Evolutionary conservation across 2,888 invertebrate genomes (phyloP).

Genomic region (Drosophila prostipennis): DNA sequence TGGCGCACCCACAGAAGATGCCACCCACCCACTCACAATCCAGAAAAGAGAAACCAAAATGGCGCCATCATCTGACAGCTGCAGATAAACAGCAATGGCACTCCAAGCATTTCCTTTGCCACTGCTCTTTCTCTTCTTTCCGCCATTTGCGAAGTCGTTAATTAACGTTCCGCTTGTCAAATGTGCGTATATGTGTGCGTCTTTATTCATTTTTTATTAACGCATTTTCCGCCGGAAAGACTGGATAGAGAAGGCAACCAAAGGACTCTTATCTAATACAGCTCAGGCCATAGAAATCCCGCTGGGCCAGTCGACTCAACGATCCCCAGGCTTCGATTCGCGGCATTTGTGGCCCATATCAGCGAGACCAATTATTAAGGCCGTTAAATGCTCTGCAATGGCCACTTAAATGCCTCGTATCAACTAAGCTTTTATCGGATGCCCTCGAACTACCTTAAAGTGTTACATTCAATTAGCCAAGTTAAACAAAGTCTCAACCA

Average conservation of each 20-base stretch:
- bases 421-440: background rate
- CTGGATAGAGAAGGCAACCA: background rate
- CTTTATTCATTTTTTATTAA: conserved; percentile 50
- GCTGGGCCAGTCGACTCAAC: conserved; percentile 56
- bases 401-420: conserved; percentile 9
- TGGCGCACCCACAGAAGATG: conserved; percentile 30
- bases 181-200: conserved; percentile 25
- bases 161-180: conserved; percentile 65
- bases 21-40: background rate
- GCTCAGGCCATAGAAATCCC: conserved; percentile 35
- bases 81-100: conserved; percentile 58
- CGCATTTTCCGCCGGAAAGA: conserved; percentile 20
- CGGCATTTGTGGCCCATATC: conserved; percentile 19
- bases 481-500: conserved; percentile 9
- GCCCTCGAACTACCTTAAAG: background rate
- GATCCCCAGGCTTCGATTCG: conserved; percentile 19
- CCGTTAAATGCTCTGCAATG: conserved; percentile 43
- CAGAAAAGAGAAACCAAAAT: conserved; percentile 20
- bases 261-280: conserved; percentile 20
- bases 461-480: conserved; percentile 24
- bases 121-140: conserved; percentile 35
- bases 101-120: conserved; percentile 20
- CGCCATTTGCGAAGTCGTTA: conserved; percentile 53
- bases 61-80: conserved; percentile 59
- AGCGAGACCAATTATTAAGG: conserved; percentile 20